Conservation (phyloP, 2,113 vertebrate species). For the Pangasianodon hypophthalmus region DNA sequence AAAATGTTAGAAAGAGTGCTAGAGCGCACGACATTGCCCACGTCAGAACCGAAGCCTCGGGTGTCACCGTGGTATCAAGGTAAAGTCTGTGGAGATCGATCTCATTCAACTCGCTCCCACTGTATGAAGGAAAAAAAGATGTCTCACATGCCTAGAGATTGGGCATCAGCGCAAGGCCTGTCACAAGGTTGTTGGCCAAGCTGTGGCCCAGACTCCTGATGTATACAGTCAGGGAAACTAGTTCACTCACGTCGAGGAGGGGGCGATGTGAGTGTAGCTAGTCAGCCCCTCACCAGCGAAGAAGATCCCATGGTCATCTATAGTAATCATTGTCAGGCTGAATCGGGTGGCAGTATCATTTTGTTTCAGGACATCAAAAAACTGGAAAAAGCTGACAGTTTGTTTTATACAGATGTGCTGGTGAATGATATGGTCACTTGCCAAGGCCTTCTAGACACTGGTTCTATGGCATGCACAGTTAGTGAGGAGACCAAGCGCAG, state of each 20-base stretch:
- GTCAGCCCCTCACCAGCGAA: too few species aligned
- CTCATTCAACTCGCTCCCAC: neutral
- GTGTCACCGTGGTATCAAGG: neutral
- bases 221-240: neutral
- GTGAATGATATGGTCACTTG: neutral
- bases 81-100: neutral
- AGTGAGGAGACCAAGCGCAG: slow-evolving; percentile 11
- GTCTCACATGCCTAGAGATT: neutral
- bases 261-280: neutral
- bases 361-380: neutral
- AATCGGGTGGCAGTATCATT: neutral
- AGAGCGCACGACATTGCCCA: neutral
- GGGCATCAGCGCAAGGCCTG: too few species aligned
- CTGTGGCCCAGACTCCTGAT: too few species aligned
- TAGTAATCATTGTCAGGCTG: too few species aligned
- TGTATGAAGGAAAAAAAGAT: neutral
- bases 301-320: too few species aligned
- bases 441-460: neutral
- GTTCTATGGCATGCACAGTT: slow-evolving; percentile 5
- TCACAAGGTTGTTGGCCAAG: neutral
- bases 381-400: too few species aligned
- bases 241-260: neutral
- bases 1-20: neutral
- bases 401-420: neutral
- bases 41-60: too few species aligned